These are phyloP conservation scores for Lithophane ornitopus DNA, from an alignment of 2,888 invertebrate species.

Conservation along the genomic window DNA sequence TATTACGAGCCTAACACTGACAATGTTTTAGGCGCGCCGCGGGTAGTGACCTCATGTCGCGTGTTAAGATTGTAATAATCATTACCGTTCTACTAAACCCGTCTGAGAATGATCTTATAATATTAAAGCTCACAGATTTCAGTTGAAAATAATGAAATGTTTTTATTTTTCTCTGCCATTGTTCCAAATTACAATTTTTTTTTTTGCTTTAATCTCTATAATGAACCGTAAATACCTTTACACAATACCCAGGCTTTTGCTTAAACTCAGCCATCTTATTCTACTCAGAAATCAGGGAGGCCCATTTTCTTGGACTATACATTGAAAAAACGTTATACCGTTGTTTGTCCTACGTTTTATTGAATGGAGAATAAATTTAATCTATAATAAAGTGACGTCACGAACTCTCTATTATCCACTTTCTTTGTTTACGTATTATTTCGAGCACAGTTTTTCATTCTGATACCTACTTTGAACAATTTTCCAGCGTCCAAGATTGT, in stretches of 20 bases:
- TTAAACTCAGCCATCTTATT: neutral
- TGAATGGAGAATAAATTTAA: neutral
- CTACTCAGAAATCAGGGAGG: neutral
- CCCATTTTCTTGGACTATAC: neutral
- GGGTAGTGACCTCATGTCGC: slow-evolving; percentile 52
- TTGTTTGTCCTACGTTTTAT: neutral
- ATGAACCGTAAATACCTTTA: neutral
- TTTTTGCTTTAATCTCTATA: neutral
- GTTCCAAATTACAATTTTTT: slow-evolving; percentile 3
- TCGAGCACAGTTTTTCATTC: slow-evolving; percentile 43
- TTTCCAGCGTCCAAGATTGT: slow-evolving; percentile 37
- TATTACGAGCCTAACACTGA: slow-evolving; percentile 23
- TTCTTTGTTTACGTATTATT: slow-evolving; percentile 53
- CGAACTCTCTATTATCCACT: slow-evolving; percentile 42
- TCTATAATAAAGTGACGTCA: slow-evolving; percentile 23
- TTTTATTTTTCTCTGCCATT: slow-evolving; percentile 15
- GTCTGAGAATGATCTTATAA: slow-evolving; percentile 27
- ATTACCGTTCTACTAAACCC: slow-evolving; percentile 33
- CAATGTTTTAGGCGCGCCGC: slow-evolving; percentile 44
- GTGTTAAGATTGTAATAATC: slow-evolving; percentile 33
- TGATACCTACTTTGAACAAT: slow-evolving; percentile 44
- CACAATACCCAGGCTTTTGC: too few relatives aligned
- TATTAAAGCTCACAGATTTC: slow-evolving; percentile 13
- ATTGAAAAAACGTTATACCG: neutral
- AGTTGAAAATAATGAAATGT: slow-evolving; percentile 14